Conservation (phyloP, 2,797 vertebrate species). For the Nannoperca australis region DNA sequence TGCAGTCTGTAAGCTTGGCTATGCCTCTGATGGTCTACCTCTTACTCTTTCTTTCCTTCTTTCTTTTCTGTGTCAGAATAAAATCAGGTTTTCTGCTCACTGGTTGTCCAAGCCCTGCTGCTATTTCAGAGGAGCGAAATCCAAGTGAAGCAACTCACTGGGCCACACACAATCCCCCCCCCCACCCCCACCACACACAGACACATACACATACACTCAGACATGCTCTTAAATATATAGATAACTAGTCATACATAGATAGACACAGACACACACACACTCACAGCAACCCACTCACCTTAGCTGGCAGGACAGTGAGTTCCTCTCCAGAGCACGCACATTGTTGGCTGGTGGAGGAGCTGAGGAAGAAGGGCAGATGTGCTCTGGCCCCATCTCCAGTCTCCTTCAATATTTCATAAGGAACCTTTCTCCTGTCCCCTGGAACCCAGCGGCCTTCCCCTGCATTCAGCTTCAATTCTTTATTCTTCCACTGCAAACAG, state of each 20-base stretch:
- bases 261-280: constrained; percentile 20
- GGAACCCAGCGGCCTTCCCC: constrained; percentile 65
- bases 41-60: constrained; percentile 6
- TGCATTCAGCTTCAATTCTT: constrained; percentile 81
- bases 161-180: constrained; percentile 2
- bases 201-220: constrained; percentile 24
- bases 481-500: constrained; percentile 77
- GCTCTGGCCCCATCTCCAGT: constrained; percentile 71
- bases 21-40: constrained; percentile 9
- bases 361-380: constrained; percentile 66
- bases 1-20: constrained; percentile 20
- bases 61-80: constrained; percentile 17
- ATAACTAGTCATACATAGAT: constrained; percentile 24
- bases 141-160: constrained; percentile 30
- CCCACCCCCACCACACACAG: constrained; percentile 9
- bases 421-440: constrained; percentile 79
- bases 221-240: constrained; percentile 34
- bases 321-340: constrained; percentile 63
- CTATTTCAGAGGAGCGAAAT: constrained; percentile 40
- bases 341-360: constrained; percentile 63
- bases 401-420: constrained; percentile 83
- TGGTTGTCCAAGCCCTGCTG: constrained; percentile 23
- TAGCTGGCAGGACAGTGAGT: constrained; percentile 53
- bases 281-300: constrained; percentile 66
- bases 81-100: constrained; percentile 25